Percentiles rank a stretch among this genome's conserved stretches.
These are phyloP conservation scores for Drosophila diplacantha DNA, from an alignment of 2,888 invertebrate genomes.

Conservation along the genomic window DNA sequence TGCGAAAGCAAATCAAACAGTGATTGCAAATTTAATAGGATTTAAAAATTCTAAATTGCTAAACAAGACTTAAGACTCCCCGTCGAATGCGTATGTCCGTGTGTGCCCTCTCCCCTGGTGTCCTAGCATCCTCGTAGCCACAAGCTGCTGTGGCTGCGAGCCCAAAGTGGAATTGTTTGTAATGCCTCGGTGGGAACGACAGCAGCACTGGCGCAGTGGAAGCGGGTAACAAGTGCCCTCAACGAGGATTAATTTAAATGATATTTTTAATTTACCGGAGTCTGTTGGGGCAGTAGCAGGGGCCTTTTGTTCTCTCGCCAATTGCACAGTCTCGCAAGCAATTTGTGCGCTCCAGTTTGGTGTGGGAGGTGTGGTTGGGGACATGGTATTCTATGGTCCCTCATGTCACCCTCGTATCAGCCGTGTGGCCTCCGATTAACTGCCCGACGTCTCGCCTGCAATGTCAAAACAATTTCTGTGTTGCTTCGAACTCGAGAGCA, in stretches of 20 bases:
- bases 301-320: constrained; percentile 27
- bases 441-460: constrained; percentile 13
- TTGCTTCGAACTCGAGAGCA: constrained; percentile 23
- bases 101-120: constrained; percentile 7
- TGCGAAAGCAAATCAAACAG: constrained; percentile 60
- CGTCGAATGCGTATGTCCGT: constrained; percentile 12
- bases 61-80: constrained; percentile 55
- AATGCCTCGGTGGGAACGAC: constrained; percentile 60
- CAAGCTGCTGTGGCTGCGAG: constrained; percentile 64
- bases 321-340: constrained; percentile 28
- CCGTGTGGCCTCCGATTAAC: constrained; percentile 15
- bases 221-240: constrained; percentile 29
- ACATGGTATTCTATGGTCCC: neutral
- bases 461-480: constrained; percentile 16
- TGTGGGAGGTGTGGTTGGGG: neutral
- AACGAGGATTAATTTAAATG: constrained; percentile 59
- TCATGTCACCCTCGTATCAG: neutral
- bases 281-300: constrained; percentile 7
- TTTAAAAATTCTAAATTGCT: constrained; percentile 67
- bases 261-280: constrained; percentile 49
- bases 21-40: constrained; percentile 67
- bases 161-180: constrained; percentile 71
- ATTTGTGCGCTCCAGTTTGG: constrained; percentile 10
- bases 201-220: constrained; percentile 8
- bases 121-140: constrained; percentile 39